These are phyloP conservation scores for Metopolophium dirhodum DNA, from an alignment of 1,140 invertebrate genomes.

Conservation along the genomic window DNA sequence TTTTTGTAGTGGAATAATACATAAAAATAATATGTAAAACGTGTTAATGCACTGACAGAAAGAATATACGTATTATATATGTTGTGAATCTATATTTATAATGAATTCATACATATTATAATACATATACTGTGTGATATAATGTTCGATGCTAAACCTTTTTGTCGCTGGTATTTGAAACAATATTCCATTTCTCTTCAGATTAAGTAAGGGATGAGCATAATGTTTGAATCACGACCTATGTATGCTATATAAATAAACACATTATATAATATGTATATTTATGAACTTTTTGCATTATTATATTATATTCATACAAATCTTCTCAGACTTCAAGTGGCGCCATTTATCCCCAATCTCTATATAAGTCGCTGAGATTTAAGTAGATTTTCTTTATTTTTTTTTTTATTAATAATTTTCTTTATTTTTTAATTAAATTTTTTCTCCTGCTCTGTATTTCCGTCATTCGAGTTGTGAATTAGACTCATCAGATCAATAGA, in stretches of 20 bases:
- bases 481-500: background rate
- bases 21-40: background rate
- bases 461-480: background rate
- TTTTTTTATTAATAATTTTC: background rate
- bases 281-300: background rate
- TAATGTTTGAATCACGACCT: background rate
- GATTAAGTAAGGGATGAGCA: background rate
- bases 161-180: background rate
- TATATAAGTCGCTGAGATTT: background rate
- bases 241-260: too few species aligned
- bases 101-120: background rate
- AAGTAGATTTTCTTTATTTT: background rate
- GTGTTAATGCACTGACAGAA: background rate
- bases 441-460: background rate
- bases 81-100: background rate
- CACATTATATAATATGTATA: too few species aligned
- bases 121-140: background rate
- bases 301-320: background rate
- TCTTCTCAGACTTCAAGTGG: background rate
- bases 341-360: background rate
- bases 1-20: background rate
- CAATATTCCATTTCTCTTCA: background rate
- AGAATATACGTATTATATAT: background rate
- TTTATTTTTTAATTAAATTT: background rate
- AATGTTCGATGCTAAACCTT: background rate